Evolutionary conservation across 1,140 invertebrate species (phyloP), one percentile per base, ranked within the genome.

Genomic region (Brachionus plicatilis): DNA sequence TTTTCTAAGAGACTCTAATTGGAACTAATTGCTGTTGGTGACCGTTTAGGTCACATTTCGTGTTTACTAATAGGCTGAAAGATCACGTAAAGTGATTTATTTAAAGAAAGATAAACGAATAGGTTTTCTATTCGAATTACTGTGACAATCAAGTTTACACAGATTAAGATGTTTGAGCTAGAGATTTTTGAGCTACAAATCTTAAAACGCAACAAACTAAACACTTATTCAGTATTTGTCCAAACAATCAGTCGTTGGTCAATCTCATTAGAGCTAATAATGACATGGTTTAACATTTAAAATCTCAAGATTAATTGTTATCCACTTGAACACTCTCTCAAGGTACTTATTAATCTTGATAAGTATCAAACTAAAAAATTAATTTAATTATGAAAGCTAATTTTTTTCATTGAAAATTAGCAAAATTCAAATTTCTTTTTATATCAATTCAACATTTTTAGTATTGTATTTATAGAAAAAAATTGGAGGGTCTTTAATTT

Each of bases 121-220:
- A 68, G 66, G 33, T 33, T 33, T 33, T 33, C 33, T 33, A 14
- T 68, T 68, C 27, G 12, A 68, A 68, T 33, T 68, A 29, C 66
- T 68, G 66, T 33, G 33, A 68, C 33, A 33, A 68, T 33, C 17
- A 17, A 68, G 27, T 68, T 68, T 68, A 68, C 33, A 41, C 53
- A 68, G 68, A 72, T 72, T 72, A 72, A 72, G 68, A 41, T 72
- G 68, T 72, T 72, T 72, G 41, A 72, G 17, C n/a, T 17, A 43
- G 14, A 72, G 68, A 72, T 72, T 72, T 72, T 43, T 20, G 43
- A 68, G 66, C 33, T 7, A 6, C 33, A 68, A 68, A 41, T 68
- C 66, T 29, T 68, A 41, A 33, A 68, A 68, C 29, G 66, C n/a
- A 41, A 68, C 14, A 68, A 68, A 68, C 33, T 68, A 68, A 68